A percentile compares a stretch with the other conserved stretches of the same genome.
Evolutionary conservation across 1,140 invertebrate species (phyloP).

Genomic region (Ceratosolen fusciceps): DNA sequence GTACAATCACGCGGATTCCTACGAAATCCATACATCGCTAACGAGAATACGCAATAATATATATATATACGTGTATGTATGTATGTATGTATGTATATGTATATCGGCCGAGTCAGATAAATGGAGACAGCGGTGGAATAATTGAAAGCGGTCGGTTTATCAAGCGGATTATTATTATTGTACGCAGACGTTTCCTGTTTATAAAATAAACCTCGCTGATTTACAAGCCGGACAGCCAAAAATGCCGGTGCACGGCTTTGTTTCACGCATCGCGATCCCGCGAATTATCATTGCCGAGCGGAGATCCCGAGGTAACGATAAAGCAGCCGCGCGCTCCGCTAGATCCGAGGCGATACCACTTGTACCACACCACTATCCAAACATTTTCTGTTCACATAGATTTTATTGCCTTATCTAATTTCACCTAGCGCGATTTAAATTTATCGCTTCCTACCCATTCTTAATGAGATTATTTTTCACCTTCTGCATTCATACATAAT

Average conservation of each 20-base stretch:
- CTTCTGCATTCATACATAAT: not conserved
- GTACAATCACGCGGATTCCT: too few relatives aligned
- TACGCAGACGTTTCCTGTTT: constrained; percentile 46
- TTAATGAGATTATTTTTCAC: constrained; percentile 31
- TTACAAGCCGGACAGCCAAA: constrained; percentile 36
- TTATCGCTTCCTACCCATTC: constrained; percentile 1
- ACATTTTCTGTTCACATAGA: constrained; percentile 35
- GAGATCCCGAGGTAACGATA: constrained; percentile 34
- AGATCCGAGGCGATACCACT: constrained; percentile 11
- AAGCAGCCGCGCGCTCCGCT: not conserved
- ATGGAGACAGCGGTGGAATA: not conserved
- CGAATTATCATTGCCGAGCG: constrained; percentile 26
- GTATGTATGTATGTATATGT: not conserved
- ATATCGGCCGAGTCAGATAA: not conserved
- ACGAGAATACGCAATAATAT: too few relatives aligned
- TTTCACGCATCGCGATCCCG: constrained; percentile 42
- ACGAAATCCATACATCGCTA: too few relatives aligned
- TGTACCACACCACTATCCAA: too few relatives aligned
- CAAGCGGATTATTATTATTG: constrained; percentile 29
- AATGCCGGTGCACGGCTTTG: constrained; percentile 37
- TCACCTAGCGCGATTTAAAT: constrained; percentile 32
- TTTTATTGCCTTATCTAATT: constrained; percentile 35
- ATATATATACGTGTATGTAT: not conserved
- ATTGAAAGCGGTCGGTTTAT: constrained; percentile 11
- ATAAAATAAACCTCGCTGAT: constrained; percentile 45